Conservation (phyloP, 53 echinoderm and acorn worm species). For the Paracentrotus lividus region DNA sequence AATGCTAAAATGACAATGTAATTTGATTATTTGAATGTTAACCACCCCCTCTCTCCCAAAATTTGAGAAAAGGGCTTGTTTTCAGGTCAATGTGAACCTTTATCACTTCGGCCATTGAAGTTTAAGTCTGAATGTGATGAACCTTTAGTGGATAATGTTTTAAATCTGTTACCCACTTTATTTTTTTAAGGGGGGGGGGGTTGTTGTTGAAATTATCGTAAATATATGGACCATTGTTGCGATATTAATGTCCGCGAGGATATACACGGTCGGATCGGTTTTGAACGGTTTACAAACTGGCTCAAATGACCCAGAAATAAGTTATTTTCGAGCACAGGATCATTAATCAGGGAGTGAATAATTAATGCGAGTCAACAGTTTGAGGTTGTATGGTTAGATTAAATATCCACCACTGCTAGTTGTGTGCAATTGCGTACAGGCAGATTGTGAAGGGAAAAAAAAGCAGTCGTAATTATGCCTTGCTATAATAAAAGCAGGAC, state of each 20-base stretch:
- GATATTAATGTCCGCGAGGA: conserved; percentile 9
- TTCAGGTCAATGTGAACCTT: no score
- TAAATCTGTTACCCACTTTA: no score
- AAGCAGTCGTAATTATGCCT: neutral
- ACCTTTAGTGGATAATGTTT: no score
- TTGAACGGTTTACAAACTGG: conserved; percentile 57
- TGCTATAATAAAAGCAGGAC: neutral
- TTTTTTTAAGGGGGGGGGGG: no score
- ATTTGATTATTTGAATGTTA: no score
- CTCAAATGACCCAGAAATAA: conserved; percentile 65
- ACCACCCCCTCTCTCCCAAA: no score
- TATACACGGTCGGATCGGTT: conserved; percentile 39
- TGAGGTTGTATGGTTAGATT: conserved; percentile 36
- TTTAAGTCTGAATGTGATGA: no score
- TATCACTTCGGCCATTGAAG: no score
- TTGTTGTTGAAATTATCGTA: neutral
- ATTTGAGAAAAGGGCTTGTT: no score
- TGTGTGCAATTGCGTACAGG: neutral
- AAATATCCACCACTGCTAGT: conserved; percentile 27
- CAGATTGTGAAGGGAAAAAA: neutral
- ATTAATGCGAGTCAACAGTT: conserved; percentile 63
- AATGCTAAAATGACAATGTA: no score
- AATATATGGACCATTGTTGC: conserved; percentile 6
- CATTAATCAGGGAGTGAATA: conserved; percentile 62
- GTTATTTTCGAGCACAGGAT: conserved; percentile 47